Evolutionary conservation across 2,113 vertebrate genomes (phyloP).

Genomic region (Morphnarchus princeps): DNA sequence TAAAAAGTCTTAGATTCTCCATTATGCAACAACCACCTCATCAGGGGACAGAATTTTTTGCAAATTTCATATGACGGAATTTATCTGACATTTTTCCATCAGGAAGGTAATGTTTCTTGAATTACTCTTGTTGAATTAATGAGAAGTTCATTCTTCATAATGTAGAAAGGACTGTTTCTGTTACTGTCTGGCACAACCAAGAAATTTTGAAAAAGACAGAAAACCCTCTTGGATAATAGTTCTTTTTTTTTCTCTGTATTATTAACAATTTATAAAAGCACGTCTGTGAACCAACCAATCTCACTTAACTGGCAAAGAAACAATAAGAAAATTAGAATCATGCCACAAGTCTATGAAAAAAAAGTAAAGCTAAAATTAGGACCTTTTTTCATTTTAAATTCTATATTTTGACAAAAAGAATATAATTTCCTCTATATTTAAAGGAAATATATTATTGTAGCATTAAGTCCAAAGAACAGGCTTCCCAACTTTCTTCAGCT

Average conservation of each 20-base stretch:
- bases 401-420: not conserved
- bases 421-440: not conserved
- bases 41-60: not conserved
- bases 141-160: not conserved
- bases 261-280: not conserved
- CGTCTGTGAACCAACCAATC: not conserved
- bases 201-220: not conserved
- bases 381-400: not conserved
- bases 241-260: not conserved
- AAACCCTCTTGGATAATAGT: not conserved
- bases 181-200: not conserved
- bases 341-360: not conserved
- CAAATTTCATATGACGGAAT: not conserved
- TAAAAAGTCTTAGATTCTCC: not conserved
- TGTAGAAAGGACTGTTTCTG: not conserved
- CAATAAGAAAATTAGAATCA: not conserved
- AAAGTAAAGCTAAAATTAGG: not conserved
- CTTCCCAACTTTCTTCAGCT: not conserved
- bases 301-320: not conserved
- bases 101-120: not conserved
- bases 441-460: not conserved
- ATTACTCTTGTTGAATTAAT: not conserved
- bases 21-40: not conserved
- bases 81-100: not conserved
- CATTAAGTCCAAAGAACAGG: not conserved